Evolutionary conservation across 2,888 invertebrate genomes (phyloP).

Genomic region (Spodoptera picta): DNA sequence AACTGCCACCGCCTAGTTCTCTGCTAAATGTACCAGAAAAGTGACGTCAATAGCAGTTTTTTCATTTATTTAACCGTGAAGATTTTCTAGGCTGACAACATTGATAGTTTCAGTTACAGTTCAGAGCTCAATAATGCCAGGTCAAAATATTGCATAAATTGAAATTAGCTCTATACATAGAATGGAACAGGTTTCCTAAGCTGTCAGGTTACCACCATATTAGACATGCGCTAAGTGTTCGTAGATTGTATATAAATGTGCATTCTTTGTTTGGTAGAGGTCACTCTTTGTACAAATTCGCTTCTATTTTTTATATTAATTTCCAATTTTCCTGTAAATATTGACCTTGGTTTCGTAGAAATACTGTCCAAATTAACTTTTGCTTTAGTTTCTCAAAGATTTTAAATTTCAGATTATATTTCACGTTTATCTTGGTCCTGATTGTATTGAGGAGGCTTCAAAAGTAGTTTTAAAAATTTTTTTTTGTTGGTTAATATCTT

Average conservation of each 20-base stretch:
- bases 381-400: conserved; percentile 29
- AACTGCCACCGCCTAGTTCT: too few species aligned
- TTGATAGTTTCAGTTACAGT: too few species aligned
- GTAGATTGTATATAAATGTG: conserved; percentile 31
- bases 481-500: too few species aligned
- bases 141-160: too few species aligned
- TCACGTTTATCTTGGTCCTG: conserved; percentile 1
- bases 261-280: conserved; percentile 48
- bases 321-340: conserved; percentile 18
- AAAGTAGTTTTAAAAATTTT: conserved; percentile 8
- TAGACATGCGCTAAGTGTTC: conserved; percentile 22
- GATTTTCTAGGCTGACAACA: neutral
- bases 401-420: conserved; percentile 35
- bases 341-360: conserved; percentile 14
- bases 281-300: conserved; percentile 38
- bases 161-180: conserved; percentile 6
- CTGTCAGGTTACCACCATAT: conserved; percentile 6
- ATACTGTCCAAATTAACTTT: conserved; percentile 10
- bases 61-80: too few species aligned
- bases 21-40: too few species aligned
- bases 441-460: neutral
- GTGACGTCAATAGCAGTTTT: too few species aligned
- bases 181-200: neutral
- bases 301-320: conserved; percentile 23
- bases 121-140: too few species aligned